Conservation (phyloP, 2,113 vertebrate genomes). For the Thunnus thynnus region DNA sequence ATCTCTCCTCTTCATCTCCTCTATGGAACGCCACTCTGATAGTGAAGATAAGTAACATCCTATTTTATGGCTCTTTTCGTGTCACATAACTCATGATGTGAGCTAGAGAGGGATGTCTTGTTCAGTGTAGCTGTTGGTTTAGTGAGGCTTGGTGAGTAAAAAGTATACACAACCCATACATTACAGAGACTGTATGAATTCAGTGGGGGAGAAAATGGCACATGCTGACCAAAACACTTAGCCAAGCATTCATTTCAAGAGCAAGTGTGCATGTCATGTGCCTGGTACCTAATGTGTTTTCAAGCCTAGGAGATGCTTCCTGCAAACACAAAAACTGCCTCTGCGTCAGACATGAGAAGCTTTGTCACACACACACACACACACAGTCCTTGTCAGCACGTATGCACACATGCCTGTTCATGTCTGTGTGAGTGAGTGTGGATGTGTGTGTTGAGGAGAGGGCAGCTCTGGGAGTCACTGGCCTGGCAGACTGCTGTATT, state of each 20-base stretch:
- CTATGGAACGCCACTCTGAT: slow-evolving; percentile 68
- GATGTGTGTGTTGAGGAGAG: slow-evolving; percentile 24
- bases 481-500: slow-evolving; percentile 78
- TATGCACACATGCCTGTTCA: slow-evolving; percentile 33
- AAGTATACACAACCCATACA: slow-evolving; percentile 12
- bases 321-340: slow-evolving; percentile 8
- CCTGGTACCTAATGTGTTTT: slow-evolving; percentile 17
- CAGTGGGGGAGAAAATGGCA: slow-evolving; percentile 26
- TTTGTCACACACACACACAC: slow-evolving; percentile 3
- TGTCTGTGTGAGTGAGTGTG: slow-evolving; percentile 18
- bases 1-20: slow-evolving; percentile 70
- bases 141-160: slow-evolving; percentile 50
- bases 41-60: slow-evolving; percentile 74
- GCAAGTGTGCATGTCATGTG: slow-evolving; percentile 31
- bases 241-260: slow-evolving; percentile 36
- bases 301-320: slow-evolving; percentile 4
- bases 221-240: slow-evolving; percentile 10
- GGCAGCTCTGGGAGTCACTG: slow-evolving; percentile 56
- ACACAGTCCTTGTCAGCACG: slow-evolving; percentile 7
- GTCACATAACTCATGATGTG: slow-evolving; percentile 66
- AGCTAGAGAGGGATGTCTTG: slow-evolving; percentile 52
- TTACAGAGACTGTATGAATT: slow-evolving; percentile 17
- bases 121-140: slow-evolving; percentile 30
- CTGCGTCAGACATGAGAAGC: slow-evolving; percentile 19
- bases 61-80: slow-evolving; percentile 65